Evolutionary conservation across 2,797 vertebrate species (phyloP).

Genomic region (Anableps anableps): DNA sequence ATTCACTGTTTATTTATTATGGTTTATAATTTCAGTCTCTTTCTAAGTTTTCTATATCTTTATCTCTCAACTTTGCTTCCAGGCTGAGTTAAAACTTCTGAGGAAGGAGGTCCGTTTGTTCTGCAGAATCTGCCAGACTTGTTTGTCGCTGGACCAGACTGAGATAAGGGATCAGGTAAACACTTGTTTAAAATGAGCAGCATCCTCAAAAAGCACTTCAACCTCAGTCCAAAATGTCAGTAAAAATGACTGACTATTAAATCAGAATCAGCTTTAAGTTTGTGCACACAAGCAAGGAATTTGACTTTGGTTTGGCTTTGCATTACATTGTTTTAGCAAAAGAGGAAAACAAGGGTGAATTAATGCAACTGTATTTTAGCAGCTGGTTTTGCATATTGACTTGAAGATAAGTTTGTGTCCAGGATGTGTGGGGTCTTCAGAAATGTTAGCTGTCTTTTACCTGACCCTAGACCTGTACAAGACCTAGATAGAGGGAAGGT

Average conservation of each 20-base stretch:
- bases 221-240: background rate
- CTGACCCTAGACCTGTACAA: too few species aligned
- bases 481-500: too few species aligned
- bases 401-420: too few species aligned
- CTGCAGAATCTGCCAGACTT: conserved; percentile 83
- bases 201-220: background rate
- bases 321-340: too few species aligned
- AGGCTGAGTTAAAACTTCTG: conserved; percentile 79
- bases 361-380: too few species aligned
- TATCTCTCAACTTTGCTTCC: conserved; percentile 9
- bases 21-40: background rate
- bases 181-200: background rate
- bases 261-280: background rate
- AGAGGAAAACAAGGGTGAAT: too few species aligned
- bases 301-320: too few species aligned
- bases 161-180: conserved; percentile 82
- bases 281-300: too few species aligned
- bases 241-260: background rate
- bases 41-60: background rate
- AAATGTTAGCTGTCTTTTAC: too few species aligned
- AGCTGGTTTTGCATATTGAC: too few species aligned
- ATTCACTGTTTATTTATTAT: background rate
- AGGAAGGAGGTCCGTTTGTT: conserved; percentile 76
- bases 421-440: too few species aligned
- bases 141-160: conserved; percentile 76